Percentiles rank a stretch among this genome's conserved stretches.
Conservation (phyloP, 2,888 invertebrate species). For the Leucophenga montana region DNA sequence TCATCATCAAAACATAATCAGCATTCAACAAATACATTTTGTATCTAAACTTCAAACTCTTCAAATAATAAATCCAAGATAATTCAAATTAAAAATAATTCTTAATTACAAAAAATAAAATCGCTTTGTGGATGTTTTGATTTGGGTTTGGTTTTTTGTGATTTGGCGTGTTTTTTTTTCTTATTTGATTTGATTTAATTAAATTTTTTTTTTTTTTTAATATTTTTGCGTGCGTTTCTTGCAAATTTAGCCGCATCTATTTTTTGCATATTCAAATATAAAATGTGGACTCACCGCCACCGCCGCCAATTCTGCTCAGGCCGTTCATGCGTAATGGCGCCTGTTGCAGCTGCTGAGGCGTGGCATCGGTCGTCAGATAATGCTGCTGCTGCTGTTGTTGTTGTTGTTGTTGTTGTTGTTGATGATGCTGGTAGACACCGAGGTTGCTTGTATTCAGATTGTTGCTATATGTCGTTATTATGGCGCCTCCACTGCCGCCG, state of each 20-base stretch:
- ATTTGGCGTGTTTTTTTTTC: neutral
- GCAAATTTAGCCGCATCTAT: conserved; percentile 29
- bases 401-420: conserved; percentile 45
- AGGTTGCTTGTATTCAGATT: conserved; percentile 16
- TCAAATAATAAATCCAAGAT: conserved; percentile 31
- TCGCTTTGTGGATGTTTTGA: conserved; percentile 14
- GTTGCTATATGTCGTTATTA: conserved; percentile 1
- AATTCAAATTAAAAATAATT: conserved; percentile 34
- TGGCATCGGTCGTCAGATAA: conserved; percentile 22
- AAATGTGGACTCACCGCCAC: conserved; percentile 74
- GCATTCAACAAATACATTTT: too few relatives aligned
- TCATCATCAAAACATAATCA: too few relatives aligned
- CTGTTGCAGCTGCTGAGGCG: conserved; percentile 41
- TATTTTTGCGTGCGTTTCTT: conserved; percentile 2
- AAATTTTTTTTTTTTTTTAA: neutral
- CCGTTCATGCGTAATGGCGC: conserved; percentile 72
- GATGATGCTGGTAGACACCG: conserved; percentile 29
- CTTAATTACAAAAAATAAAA: conserved; percentile 10
- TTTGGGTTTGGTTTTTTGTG: conserved; percentile 8
- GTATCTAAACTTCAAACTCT: too few relatives aligned
- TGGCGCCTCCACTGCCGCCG: neutral
- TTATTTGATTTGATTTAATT: too few relatives aligned
- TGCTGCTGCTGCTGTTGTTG: conserved; percentile 38
- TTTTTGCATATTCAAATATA: conserved; percentile 53
- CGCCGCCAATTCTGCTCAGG: conserved; percentile 70